phyloP scores from a whole-genome alignment of 23 tunicate genomes.

The Trididemnum miniatum region DNA sequence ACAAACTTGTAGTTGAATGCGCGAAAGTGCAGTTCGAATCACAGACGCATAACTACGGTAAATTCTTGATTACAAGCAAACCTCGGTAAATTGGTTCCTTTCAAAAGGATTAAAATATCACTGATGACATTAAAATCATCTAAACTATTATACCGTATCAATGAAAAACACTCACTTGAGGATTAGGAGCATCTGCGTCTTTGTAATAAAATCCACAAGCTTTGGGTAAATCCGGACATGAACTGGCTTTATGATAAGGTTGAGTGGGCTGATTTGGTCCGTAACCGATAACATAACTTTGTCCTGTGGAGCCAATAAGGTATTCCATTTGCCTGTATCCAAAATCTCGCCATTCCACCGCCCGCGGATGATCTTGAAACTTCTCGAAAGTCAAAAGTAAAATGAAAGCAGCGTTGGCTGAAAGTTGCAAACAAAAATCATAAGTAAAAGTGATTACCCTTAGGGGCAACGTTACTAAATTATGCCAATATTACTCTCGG shows the following conservation, averaged over 20 bases:
- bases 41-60: no score
- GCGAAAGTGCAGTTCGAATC: no score
- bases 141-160: no score
- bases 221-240: slow-evolving; percentile 52
- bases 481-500: no score
- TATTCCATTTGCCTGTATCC: slow-evolving; percentile 71
- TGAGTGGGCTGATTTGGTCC: slow-evolving; percentile 72
- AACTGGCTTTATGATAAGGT: slow-evolving; percentile 89
- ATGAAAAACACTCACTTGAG: slow-evolving; percentile 67
- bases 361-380: slow-evolving; percentile 42
- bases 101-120: no score
- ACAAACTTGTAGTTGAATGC: no score
- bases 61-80: no score
- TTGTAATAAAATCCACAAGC: slow-evolving; percentile 64
- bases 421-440: no score
- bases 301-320: slow-evolving; percentile 63
- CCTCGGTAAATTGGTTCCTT: no score
- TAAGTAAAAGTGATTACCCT: no score
- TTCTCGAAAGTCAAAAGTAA: slow-evolving; percentile 53
- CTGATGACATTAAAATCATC: no score
- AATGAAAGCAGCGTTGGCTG: slow-evolving; percentile 90
- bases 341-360: slow-evolving; percentile 46
- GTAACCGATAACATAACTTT: slow-evolving; percentile 72
- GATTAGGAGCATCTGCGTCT: slow-evolving; percentile 52
- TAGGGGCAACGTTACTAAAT: no score